Conservation (phyloP, 2,797 vertebrate genomes). For the Spinus olivaceus region DNA sequence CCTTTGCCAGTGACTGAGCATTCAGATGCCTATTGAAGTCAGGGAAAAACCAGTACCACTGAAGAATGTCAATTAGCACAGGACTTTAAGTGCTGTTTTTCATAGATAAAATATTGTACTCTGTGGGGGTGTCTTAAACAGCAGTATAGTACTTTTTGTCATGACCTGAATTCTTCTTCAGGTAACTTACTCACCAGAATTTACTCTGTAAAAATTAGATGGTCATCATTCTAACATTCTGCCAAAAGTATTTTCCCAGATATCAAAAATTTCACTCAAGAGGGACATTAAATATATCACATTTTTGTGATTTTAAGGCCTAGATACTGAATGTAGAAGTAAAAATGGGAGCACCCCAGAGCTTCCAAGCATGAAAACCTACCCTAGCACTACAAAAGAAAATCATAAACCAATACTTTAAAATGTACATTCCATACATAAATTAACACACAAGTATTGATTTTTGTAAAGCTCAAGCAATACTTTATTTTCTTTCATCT, state of each 20-base stretch:
- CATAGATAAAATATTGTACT: background rate
- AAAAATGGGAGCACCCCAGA: background rate
- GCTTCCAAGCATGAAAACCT: background rate
- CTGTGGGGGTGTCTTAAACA: rapidly evolving
- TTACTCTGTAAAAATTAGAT: background rate
- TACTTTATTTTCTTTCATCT: background rate
- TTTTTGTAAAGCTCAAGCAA: background rate
- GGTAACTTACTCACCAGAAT: background rate
- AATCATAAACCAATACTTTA: background rate
- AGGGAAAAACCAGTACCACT: background rate
- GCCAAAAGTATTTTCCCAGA: background rate
- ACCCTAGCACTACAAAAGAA: background rate
- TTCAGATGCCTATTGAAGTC: background rate
- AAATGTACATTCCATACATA: background rate
- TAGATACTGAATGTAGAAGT: background rate
- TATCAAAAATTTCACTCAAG: background rate
- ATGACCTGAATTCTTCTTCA: background rate
- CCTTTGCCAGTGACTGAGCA: background rate
- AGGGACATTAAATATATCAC: background rate
- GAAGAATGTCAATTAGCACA: background rate
- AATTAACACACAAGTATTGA: background rate
- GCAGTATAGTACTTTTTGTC: background rate
- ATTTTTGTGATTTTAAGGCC: background rate
- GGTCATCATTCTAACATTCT: background rate
- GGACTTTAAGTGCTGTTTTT: background rate